Evolutionary conservation across 2,797 vertebrate species (phyloP), one percentile per base, ranked within the genome.

Genomic region (Gallinago stenura): DNA sequence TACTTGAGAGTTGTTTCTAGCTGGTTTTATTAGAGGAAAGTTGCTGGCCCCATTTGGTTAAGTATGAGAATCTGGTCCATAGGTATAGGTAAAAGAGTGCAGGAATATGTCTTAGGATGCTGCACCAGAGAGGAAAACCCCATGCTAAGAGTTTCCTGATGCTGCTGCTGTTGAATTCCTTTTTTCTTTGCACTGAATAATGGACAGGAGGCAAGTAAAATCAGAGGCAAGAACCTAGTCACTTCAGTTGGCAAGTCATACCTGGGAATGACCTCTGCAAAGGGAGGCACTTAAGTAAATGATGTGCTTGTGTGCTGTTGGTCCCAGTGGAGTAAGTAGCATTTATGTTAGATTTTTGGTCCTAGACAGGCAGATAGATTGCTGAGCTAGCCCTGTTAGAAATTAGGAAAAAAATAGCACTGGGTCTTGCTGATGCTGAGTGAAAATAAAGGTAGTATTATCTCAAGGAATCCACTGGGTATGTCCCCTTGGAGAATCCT

Each of bases 381-480:
- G 83, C 91, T 95, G 92, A 97, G 68, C 57, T 90, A 82, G 94
- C 68, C 84, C 24, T 82, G 21, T 39, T 65, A 77, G n/a, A 60
- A 65, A 75, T 84, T 43, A 30, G 50, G 37, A 45, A 46, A 83
- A 95, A 95, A 82, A 71, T 7, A 87, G 31, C 28, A 31, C 12
- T 70, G 58, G 20, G 51, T 90, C 73, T 89, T 95, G 90, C 91
- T 95, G 94, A 95, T 89, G 68, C 64, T 70, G 71, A 80, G 57
- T 71, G 71, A 95, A 93, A 91, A 94, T 43, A 87, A 83, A 84
- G 37, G 26, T 60, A 75, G 4, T 39, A 18, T 89, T 94, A 46
- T 78, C 66, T 89, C 37, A 80, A 8, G 48, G 33, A 87, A 50
- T 84, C 86, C 68, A 31, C 4, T 91, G 83, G 71, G 80, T 81